Base-by-base conservation (phyloP, 2,113 vertebrate genomes). In the Phaetusa simplex region DNA sequence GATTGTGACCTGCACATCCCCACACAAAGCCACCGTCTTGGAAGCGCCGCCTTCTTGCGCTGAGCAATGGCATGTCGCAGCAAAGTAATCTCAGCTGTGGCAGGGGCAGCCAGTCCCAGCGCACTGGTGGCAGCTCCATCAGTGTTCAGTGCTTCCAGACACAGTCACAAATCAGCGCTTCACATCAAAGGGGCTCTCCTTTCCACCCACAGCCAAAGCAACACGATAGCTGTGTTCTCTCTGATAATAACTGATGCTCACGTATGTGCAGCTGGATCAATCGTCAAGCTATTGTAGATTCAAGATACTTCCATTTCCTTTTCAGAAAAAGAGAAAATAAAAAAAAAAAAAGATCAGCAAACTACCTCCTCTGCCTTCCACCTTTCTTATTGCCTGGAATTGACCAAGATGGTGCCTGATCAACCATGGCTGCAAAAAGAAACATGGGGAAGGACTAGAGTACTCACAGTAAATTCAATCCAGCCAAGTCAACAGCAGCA, bases 241-340 rank as follows among this genome's bases (percentile, higher is more conserved):
- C 45, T 71, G 64, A 90, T 95, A 90, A 52, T 71, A 64, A 36
- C 9, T 43, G 38, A 34, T 59, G 12, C 34, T 89, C 52, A 67
- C 4, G 5, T 36, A 84, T 0, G 0, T 26, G 49, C 3, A 0
- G 26, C 52, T 84, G 62, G 43, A 73, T 27, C 38, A 65, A 27
- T 13, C 3, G 1, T 55, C 59, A 74, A 27, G 8, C 19, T 69
- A 34, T 11, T 71, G 30, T 15, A 72, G n/a, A 84, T 24, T 64
- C 69, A 81, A 84, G 47, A 64, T 8, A 59, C 21, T 78, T 92
- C 26, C 7, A 90, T 38, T 78, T 56, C 19, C 23, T 70, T 67
- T 72, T 65, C 14, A 38, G 64, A 36, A 82, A 76, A 49, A 34
- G 27, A 55, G 27, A 30, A 34, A n/a, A 5, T 21, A 5, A 52